A percentile compares a stretch with the other conserved stretches of the same genome.
These are phyloP conservation scores for Pygoscelis antarcticus DNA, from an alignment of 2,113 vertebrate species.

Conservation along the genomic window DNA sequence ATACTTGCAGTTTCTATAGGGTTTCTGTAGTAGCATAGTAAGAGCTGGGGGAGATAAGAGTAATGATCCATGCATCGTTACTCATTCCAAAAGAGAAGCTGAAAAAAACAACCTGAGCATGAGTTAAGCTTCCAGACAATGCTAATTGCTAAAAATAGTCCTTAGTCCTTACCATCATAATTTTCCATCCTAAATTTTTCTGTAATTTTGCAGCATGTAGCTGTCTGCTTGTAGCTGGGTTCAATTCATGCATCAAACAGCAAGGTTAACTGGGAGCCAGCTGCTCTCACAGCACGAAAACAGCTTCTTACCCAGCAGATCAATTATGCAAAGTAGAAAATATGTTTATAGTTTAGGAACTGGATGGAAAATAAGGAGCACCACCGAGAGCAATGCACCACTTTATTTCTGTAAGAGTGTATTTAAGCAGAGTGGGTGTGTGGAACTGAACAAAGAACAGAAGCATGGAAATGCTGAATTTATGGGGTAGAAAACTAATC, in stretches of 20 bases:
- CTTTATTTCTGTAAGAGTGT: background rate
- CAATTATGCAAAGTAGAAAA: background rate
- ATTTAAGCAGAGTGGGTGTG: background rate
- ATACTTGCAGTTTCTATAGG: background rate
- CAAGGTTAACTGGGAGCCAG: background rate
- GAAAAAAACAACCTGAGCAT: background rate
- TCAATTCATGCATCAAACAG: background rate
- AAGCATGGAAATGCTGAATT: background rate
- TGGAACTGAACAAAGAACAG: background rate
- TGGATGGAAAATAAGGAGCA: background rate
- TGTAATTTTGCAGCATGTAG: background rate
- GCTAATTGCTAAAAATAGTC: background rate
- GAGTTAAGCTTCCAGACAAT: background rate
- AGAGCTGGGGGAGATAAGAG: background rate
- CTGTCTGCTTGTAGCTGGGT: background rate
- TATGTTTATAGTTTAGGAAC: background rate
- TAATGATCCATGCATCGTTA: background rate
- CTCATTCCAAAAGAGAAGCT: background rate
- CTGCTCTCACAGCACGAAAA: fast-evolving
- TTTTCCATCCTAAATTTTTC: background rate
- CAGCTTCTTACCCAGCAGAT: background rate
- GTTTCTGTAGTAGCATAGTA: background rate
- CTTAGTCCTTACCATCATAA: background rate
- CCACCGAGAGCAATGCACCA: background rate
- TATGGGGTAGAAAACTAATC: background rate